phyloP scores from a whole-genome alignment of 1,140 invertebrate genomes.

The Acyrthosiphon pisum region DNA sequence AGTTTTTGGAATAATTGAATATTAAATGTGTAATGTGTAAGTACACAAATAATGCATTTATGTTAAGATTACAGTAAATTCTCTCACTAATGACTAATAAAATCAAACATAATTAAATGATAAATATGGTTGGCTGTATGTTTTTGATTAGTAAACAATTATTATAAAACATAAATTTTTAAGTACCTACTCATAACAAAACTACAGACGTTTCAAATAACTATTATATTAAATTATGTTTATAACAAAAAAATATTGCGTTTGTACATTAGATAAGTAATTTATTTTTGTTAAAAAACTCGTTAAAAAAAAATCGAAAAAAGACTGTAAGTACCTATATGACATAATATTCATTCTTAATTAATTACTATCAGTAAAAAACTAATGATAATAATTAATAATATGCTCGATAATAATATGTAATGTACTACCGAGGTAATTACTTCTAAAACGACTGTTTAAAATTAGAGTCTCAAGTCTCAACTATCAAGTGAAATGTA shows the following conservation, averaged over 20 bases:
- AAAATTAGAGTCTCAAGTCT: too few species aligned
- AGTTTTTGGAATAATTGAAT: too few species aligned
- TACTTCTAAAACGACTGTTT: not conserved
- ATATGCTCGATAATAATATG: not conserved
- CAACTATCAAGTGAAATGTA: not conserved
- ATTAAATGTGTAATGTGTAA: not conserved
- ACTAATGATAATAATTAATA: not conserved
- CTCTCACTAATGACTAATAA: not conserved
- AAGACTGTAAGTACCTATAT: not conserved
- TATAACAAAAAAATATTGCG: not conserved
- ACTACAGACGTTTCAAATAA: not conserved
- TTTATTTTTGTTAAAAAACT: not conserved
- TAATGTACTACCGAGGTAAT: not conserved
- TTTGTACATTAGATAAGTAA: not conserved
- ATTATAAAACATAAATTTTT: not conserved
- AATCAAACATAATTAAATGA: not conserved
- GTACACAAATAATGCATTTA: not conserved
- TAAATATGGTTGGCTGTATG: not conserved
- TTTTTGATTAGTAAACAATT: not conserved
- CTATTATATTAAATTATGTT: not conserved
- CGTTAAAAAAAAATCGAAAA: not conserved
- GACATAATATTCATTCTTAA: not conserved
- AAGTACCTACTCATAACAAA: not conserved
- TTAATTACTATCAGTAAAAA: not conserved
- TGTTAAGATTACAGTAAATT: constrained; percentile 8